These are phyloP conservation scores for Furcula furcula DNA, from an alignment of 2,888 invertebrate species.

Conservation along the genomic window DNA sequence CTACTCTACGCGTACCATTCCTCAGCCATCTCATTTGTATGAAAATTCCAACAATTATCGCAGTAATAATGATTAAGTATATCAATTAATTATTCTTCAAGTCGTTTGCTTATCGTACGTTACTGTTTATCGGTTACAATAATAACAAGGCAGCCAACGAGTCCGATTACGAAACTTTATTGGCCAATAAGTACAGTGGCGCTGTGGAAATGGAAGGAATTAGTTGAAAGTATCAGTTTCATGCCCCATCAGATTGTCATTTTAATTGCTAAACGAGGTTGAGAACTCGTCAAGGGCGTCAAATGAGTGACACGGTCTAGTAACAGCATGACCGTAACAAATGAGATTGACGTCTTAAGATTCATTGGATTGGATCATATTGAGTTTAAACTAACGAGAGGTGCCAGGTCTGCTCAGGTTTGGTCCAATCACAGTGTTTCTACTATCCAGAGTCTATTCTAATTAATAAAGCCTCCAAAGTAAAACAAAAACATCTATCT, in stretches of 20 bases:
- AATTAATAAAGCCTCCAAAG: not conserved
- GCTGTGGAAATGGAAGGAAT: not conserved
- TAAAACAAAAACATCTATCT: no score
- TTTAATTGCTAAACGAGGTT: constrained; percentile 13
- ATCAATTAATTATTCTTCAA: not conserved
- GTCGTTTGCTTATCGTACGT: constrained; percentile 3
- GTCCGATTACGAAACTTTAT: not conserved
- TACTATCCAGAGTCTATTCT: no score
- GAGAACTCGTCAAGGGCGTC: constrained; percentile 44
- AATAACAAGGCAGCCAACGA: constrained; percentile 4
- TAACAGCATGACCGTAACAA: constrained; percentile 40
- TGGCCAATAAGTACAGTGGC: constrained; percentile 2
- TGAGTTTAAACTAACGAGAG: constrained; percentile 10
- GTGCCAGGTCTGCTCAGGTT: constrained; percentile 24
- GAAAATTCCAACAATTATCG: constrained; percentile 36
- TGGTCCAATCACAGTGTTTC: constrained; percentile 10
- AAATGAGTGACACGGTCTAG: constrained; percentile 36
- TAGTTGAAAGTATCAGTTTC: not conserved
- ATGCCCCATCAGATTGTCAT: constrained; percentile 12
- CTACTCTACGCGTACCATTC: constrained; percentile 54
- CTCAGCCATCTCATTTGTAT: constrained; percentile 33
- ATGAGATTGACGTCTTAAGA: constrained; percentile 38
- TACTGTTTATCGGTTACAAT: constrained; percentile 3
- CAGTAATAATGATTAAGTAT: constrained; percentile 4
- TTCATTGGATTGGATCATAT: constrained; percentile 22